A percentile compares a stretch with the other conserved stretches of the same genome.
Evolutionary conservation across 2,113 vertebrate genomes (phyloP).

Genomic region (Chunga burmeisteri): DNA sequence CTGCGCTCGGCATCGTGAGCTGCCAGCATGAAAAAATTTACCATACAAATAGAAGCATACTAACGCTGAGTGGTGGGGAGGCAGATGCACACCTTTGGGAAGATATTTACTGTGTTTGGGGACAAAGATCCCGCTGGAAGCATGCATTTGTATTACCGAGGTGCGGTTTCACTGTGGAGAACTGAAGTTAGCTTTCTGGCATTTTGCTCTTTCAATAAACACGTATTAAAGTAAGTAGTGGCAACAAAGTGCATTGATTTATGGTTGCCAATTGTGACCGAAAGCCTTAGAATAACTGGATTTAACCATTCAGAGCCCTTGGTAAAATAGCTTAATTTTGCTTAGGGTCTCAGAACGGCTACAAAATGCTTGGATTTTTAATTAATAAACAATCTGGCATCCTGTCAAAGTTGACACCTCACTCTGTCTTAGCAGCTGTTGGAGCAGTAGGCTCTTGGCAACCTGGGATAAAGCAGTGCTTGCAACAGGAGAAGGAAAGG

Average conservation of each 20-base stretch:
- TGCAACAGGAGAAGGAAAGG: slow-evolving; percentile 50
- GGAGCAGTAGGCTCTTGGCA: slow-evolving; percentile 59
- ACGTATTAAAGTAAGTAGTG: not conserved
- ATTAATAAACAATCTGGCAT: slow-evolving; percentile 32
- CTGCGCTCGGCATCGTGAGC: not conserved
- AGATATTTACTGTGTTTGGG: not conserved
- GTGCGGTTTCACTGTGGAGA: not conserved
- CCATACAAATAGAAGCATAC: not conserved
- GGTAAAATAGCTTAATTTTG: not conserved
- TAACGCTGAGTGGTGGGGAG: not conserved
- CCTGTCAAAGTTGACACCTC: slow-evolving; percentile 26
- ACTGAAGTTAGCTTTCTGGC: not conserved
- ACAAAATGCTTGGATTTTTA: not conserved
- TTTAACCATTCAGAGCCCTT: not conserved
- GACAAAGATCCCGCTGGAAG: not conserved
- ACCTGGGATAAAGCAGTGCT: slow-evolving; percentile 24
- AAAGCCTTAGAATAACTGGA: not conserved
- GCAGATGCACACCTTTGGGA: not conserved
- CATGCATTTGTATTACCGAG: not conserved
- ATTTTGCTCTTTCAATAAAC: not conserved
- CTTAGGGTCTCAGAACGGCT: not conserved
- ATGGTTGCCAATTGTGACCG: not conserved
- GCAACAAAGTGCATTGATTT: not conserved
- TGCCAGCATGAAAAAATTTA: not conserved
- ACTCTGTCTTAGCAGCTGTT: slow-evolving; percentile 50